Evolutionary conservation across 2,113 vertebrate species (phyloP), one percentile per base, ranked within the genome.

Genomic region (Phaethornis superciliosus): DNA sequence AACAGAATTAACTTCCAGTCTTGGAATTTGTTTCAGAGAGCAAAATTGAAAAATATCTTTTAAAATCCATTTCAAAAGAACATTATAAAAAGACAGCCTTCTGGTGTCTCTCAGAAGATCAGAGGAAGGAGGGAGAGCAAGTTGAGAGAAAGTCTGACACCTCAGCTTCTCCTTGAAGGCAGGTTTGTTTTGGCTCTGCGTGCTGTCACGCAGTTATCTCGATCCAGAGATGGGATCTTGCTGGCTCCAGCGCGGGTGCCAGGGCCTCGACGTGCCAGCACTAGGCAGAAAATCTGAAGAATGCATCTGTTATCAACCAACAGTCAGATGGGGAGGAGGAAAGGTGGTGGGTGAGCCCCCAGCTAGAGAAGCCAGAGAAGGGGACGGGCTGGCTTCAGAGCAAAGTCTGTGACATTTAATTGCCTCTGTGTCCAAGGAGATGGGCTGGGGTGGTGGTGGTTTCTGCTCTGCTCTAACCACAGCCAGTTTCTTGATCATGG

Each of bases 261-360:
- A 0, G 79, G 80, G 26, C 69, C 32, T 1, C 0, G 0, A 12
- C 5, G 59, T 88, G 83, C 85, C 56, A 6, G 37, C 11, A n/a
- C 74, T 44, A 76, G 85, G 67, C 85, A 93, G 89, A 59, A 79
- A 84, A 93, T 79, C 35, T 62, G 58, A 89, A 56, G 78, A 81
- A 84, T 92, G 86, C 70, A 63, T 65, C 77, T 88, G 88, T 51
- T 75, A 9, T 6, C 3, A 15, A 21, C 70, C 67, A 69, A n/a
- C 21, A 0, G 74, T 80, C 68, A 65, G 59, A n/a, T 26, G 51
- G 64, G 64, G 51, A 79, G 59, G 54, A 89, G 49, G 62, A 75
- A 78, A 64, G 27, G 44, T 9, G 2, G 54, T 9, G 55, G 62
- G 67, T 4, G 47, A 89, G 46, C 59, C 51, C 27, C 28, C 7